Percentiles rank a stretch among this genome's conserved stretches.
Evolutionary conservation across 2,113 vertebrate genomes (phyloP).

Genomic region (Hydropotes inermis): DNA sequence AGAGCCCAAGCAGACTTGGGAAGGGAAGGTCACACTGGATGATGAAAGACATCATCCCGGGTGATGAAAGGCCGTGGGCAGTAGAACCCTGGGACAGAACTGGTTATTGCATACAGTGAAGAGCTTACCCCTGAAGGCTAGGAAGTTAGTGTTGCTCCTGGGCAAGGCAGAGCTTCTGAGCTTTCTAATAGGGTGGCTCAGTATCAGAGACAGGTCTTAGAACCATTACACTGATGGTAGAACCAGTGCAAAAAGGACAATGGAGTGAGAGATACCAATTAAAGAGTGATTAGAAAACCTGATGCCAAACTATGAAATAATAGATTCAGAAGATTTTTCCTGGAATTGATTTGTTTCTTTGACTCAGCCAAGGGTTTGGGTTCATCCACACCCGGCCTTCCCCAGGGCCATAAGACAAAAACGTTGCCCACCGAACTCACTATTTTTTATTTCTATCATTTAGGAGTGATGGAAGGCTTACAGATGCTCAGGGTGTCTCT

Average conservation of each 20-base stretch:
- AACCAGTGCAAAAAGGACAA: background rate
- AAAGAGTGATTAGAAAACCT: background rate
- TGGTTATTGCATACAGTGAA: background rate
- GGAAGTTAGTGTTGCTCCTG: background rate
- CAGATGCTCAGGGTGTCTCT: constrained; percentile 19
- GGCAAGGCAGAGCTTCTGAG: background rate
- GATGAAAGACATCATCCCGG: background rate
- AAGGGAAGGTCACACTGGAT: background rate
- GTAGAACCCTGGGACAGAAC: background rate
- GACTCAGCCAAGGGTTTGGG: background rate
- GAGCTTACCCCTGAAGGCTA: background rate
- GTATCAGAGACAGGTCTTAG: background rate
- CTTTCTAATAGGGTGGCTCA: background rate
- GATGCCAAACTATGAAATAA: background rate
- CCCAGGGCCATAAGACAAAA: background rate
- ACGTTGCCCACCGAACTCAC: background rate
- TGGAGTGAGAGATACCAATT: background rate
- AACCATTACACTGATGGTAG: background rate
- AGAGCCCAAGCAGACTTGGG: background rate
- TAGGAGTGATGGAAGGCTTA: constrained; percentile 42
- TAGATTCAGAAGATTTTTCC: constrained; percentile 16
- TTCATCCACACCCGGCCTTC: background rate
- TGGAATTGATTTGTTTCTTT: background rate
- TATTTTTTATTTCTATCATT: constrained; percentile 41
- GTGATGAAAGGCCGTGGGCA: background rate